Base-by-base conservation (phyloP, 2,113 vertebrate species). In the Crotophaga sulcirostris region DNA sequence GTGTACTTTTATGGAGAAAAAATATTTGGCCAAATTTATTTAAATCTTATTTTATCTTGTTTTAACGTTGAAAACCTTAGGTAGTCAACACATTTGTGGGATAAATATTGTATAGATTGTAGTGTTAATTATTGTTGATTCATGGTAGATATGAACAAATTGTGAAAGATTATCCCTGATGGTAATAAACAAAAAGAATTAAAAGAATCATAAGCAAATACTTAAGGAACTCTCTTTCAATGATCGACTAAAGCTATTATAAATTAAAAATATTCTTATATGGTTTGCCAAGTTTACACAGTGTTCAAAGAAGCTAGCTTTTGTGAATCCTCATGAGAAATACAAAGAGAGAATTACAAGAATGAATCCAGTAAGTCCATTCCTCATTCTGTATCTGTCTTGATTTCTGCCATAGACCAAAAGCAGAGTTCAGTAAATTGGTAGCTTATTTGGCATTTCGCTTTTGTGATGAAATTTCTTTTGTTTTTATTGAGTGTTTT, bases 141-240 rank as follows among this genome's bases (percentile, higher is more conserved):
- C 81, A 66, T 52, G 62, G 58, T 72, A 83, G 70, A 72, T 58
- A 66, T 0, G 8, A 90, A 34, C 42, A 13, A 7, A n/a, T 34
- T 91, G 67, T 93, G 55, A 89, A 96, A 83, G 59, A 70, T 69
- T 83, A 91, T 90, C 75, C 82, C 54, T 49, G 62, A 36, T 59
- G n/a, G 70, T 82, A 83, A 84, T 82, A 73, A 95, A 88, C 42
- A 86, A 78, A 87, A 93, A 79, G 62, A 84, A 80, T 69, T 91
- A 76, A 87, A 95, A 73, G 23, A n/a, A 66, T 85, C 73, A 72
- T 95, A 89, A 94, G 77, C 85, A 88, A 94, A 92, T 83, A 92
- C 66, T 89, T 91, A 82, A 96, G 58, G 74, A 84, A 66, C 74
- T 92, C 58, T 12, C 60, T 93, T 89, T 94, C 84, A 69, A 2